These are phyloP conservation scores for Hanleya hanleyi DNA, from an alignment of 2,888 invertebrate genomes.

Conservation along the genomic window DNA sequence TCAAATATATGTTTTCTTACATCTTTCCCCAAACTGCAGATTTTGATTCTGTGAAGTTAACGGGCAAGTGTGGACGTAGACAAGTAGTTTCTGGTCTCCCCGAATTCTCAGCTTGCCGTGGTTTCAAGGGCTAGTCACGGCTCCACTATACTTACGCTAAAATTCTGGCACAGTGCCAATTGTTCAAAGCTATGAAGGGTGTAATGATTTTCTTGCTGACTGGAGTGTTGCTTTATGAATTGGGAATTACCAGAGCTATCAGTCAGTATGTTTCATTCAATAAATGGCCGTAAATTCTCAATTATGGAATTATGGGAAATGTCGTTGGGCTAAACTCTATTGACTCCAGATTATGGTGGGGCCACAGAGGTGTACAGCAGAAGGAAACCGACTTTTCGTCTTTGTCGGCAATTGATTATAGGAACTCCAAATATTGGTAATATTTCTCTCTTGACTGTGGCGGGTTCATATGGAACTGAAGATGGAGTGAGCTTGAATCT, in stretches of 20 bases:
- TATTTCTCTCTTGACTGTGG: too few relatives aligned
- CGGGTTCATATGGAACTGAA: too few relatives aligned
- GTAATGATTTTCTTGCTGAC: not conserved
- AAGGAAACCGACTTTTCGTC: not conserved
- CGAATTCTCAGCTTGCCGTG: too few relatives aligned
- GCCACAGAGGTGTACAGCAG: too few relatives aligned
- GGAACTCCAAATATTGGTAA: too few relatives aligned
- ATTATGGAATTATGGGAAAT: conserved; percentile 2
- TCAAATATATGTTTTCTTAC: too few relatives aligned
- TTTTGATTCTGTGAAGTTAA: too few relatives aligned
- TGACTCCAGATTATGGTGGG: not conserved
- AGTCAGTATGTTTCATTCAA: not conserved
- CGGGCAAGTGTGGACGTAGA: too few relatives aligned
- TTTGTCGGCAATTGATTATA: not conserved
- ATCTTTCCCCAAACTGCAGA: too few relatives aligned
- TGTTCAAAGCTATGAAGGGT: not conserved
- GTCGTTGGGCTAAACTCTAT: not conserved
- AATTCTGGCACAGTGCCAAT: not conserved
- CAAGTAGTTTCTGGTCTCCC: too few relatives aligned
- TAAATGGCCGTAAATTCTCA: conserved; percentile 5
- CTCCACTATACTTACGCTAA: not conserved
- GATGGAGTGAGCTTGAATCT: too few relatives aligned
- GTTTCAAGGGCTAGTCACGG: too few relatives aligned
- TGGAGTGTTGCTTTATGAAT: not conserved
- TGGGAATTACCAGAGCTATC: not conserved